These are phyloP conservation scores for Lucifuga dentata DNA, from an alignment of 2,113 vertebrate species.

Conservation along the genomic window DNA sequence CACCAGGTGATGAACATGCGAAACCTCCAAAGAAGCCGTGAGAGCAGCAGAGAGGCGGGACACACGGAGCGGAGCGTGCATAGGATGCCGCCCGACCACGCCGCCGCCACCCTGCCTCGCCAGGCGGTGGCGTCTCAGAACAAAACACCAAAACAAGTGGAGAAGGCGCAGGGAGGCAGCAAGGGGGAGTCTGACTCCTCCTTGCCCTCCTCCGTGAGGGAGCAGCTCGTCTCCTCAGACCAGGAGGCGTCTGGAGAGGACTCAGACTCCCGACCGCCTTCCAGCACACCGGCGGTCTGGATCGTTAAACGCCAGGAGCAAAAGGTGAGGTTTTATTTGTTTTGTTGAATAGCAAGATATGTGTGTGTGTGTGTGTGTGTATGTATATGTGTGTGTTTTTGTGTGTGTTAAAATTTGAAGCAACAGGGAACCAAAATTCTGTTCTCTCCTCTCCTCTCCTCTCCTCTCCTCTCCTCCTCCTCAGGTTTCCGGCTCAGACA, in stretches of 20 bases:
- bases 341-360: not conserved
- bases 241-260: constrained; percentile 76
- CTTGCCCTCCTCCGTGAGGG: constrained; percentile 66
- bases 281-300: constrained; percentile 54
- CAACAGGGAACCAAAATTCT: no score
- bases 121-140: constrained; percentile 7
- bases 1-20: constrained; percentile 69
- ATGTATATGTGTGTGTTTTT: not conserved
- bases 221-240: constrained; percentile 67
- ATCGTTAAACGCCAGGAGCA: constrained; percentile 49
- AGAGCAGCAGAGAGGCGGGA: constrained; percentile 24
- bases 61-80: constrained; percentile 26
- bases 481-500: constrained; percentile 47
- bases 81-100: constrained; percentile 51
- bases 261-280: constrained; percentile 57
- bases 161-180: constrained; percentile 39
- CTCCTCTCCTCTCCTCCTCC: not conserved
- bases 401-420: no score
- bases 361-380: not conserved
- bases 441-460: no score
- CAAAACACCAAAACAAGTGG: constrained; percentile 18
- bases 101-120: constrained; percentile 11
- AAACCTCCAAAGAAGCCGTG: constrained; percentile 59
- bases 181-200: constrained; percentile 73
- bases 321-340: constrained; percentile 32